Base-by-base conservation (phyloP, 2,888 invertebrate species). In the Horisme vitalbata region DNA sequence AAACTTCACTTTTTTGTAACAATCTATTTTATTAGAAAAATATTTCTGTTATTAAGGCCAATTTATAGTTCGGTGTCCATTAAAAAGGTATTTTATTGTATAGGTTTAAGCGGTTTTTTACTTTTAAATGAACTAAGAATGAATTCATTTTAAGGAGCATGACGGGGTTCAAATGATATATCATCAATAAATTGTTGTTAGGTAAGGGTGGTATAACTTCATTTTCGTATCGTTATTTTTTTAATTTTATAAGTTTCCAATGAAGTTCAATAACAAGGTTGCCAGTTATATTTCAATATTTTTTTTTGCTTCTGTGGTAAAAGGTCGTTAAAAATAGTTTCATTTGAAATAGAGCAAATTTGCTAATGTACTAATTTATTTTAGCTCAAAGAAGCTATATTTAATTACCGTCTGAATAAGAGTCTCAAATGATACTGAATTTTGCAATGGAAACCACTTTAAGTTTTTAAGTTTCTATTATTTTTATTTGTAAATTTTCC, bases 21-120 rank as follows among this genome's bases (percentile, higher is more conserved):
- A 45, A 62, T 61, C 69, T 67, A 72, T 75, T 71, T 77, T 74
- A 72, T 68, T 71, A 70, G 70, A 78, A 79, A 84, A 83, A 83
- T 88, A 84, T 85, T 83, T 82, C 79, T 74, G 71, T 79, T 84
- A 87, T 88, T 88, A 84, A 61, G 70, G 69, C 71, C 72, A 83
- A 85, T 87, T 86, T 87, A 89, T 88, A 61, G 77, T 61, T 51
- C 63, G 64, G 50, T 71, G 74, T 78, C 80, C 70, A 83, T 83
- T 85, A 83, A 79, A 79, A 75, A 70, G 69, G 63, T 81, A 83
- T 75, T 87, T 87, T 87, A 85, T 83, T 65, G 71, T 84, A 79
- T 85, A 69, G 75, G 73, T 80, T 83, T 84, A 78, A 73, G 74
- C 55, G 66, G 72, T 73, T 72, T 69, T 75, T 69, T 74, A 68